Evolutionary conservation across 2,113 vertebrate species (phyloP), one percentile per base, ranked within the genome.

Genomic region (Apodemus speciosus): DNA sequence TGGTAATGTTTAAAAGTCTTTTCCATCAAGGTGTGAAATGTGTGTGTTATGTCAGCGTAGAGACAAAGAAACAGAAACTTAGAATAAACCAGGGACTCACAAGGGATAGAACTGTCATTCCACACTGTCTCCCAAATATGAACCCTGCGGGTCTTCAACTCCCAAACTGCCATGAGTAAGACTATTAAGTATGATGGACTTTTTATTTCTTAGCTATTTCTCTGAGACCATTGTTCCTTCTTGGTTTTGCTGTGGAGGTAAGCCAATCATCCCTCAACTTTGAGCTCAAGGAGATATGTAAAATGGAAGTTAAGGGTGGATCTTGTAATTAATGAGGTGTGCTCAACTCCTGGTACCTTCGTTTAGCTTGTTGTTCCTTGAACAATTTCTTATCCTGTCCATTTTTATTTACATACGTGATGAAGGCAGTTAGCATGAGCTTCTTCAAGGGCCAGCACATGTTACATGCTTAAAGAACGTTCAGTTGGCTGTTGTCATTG

Each of bases 151-250:
- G 49, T 85, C 90, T 85, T 21, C 40, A 3, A 30, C n/a, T 92
- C 43, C 18, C 27, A 64, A 49, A 38, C n/a, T 40, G 38, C 73
- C 76, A 49, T 56, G 85, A 94, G 25, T 21, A 38, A 73, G 40
- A 16, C 49, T 95, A 30, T 85, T 86, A 79, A 38, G 4, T 94
- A 66, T 51, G 40, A 40, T 76, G 35, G 23, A 23, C 76, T 88
- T 84, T 84, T 80, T 89, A 40, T 62, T 92, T 86, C 72, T 35
- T 79, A 40, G 13, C 86, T 84, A 87, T 20, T 91, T 84, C 40
- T 38, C 64, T 79, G 32, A 64, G 38, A 40, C 25, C 3, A 9
- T 38, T 81, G 77, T 81, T 53, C 32, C 32, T 40, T 43, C 3
- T 43, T 46, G 62, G 81, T 43, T 15, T 83, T 93, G 27, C 23